Percentiles rank a stretch among this genome's conserved stretches.
Evolutionary conservation across 2,797 vertebrate genomes (phyloP).

Genomic region (Phrynocephalus forsythii): DNA sequence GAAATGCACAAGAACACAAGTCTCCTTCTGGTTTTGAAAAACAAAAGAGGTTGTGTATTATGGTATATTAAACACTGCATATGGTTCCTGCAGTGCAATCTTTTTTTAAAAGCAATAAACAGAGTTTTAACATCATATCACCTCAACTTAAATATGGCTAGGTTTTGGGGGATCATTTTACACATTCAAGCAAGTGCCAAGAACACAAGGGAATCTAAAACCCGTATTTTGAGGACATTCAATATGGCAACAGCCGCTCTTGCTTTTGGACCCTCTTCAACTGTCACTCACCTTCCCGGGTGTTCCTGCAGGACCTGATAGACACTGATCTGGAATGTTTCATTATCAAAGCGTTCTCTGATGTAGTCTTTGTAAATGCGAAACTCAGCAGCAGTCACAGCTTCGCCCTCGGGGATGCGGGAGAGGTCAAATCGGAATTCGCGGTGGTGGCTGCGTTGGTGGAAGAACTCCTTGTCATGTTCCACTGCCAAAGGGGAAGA

Average conservation of each 20-base stretch:
- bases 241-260: not conserved
- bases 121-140: not conserved
- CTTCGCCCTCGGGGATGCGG: slow-evolving; percentile 94
- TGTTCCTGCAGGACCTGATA: slow-evolving; percentile 97
- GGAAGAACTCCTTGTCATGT: slow-evolving; percentile 93
- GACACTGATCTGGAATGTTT: slow-evolving; percentile 94
- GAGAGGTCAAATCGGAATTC: slow-evolving; percentile 97
- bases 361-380: slow-evolving; percentile 97
- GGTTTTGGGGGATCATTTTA: not conserved
- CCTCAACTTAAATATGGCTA: not conserved
- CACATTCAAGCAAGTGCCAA: not conserved
- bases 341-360: slow-evolving; percentile 90
- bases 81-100: too few relatives aligned
- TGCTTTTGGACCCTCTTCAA: rapidly evolving
- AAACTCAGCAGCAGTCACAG: slow-evolving; percentile 95
- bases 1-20: too few relatives aligned
- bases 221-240: not conserved
- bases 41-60: too few relatives aligned
- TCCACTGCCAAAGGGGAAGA: slow-evolving; percentile 85
- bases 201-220: not conserved
- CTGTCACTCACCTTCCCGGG: slow-evolving; percentile 84
- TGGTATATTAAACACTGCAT: too few relatives aligned
- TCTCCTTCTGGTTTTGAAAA: too few relatives aligned
- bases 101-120: not conserved
- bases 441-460: slow-evolving; percentile 90